Percentiles rank a stretch among this genome's conserved stretches.
These are phyloP conservation scores for Protaetia brevitarsis DNA, from an alignment of 1,140 invertebrate species.

Conservation along the genomic window DNA sequence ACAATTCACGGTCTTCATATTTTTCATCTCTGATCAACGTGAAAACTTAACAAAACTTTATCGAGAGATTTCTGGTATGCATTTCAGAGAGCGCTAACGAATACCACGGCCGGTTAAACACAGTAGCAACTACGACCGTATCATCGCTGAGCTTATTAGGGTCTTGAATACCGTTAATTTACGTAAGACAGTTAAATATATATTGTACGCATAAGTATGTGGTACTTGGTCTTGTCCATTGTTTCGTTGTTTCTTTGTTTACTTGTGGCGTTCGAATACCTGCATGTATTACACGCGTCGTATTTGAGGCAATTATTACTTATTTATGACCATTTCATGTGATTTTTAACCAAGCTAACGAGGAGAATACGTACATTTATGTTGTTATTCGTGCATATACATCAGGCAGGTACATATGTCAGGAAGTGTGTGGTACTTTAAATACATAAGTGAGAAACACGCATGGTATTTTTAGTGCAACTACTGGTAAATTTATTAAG, in stretches of 20 bases:
- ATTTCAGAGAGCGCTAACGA: conserved; percentile 8
- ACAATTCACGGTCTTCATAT: no score
- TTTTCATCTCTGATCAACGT: no score
- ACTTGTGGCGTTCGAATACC: not conserved
- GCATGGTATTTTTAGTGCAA: no score
- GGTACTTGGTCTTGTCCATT: not conserved
- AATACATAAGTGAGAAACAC: no score
- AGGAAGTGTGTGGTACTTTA: no score
- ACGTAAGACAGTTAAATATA: conserved; percentile 17
- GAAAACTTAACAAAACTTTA: no score
- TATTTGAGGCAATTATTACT: not conserved
- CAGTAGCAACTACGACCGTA: not conserved
- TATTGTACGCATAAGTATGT: conserved; percentile 1
- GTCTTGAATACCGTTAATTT: conserved; percentile 10
- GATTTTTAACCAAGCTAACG: not conserved
- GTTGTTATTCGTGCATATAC: not conserved
- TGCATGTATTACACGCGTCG: not conserved
- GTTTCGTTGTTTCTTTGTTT: conserved; percentile 13
- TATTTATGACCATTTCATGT: not conserved
- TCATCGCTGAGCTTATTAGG: conserved; percentile 11
- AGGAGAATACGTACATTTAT: not conserved
- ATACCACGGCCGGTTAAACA: not conserved
- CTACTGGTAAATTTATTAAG: no score
- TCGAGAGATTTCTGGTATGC: no score
- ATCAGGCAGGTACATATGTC: not conserved